Conservation (phyloP, 2,797 vertebrate genomes). For the Dermochelys coriacea region DNA sequence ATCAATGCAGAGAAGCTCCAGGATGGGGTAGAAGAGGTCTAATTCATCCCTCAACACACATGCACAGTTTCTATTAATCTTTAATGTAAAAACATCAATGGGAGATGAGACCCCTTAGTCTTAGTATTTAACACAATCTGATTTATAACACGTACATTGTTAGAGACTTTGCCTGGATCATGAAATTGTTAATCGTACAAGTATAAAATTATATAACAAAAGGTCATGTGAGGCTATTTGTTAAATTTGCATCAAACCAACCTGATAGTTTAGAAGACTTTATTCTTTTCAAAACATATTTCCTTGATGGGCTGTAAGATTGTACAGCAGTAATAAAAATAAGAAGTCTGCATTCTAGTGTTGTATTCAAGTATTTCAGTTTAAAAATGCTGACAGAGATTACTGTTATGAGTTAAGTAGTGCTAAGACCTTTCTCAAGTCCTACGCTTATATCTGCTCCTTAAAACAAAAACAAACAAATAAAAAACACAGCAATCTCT, state of each 20-base stretch:
- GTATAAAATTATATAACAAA: constrained; percentile 16
- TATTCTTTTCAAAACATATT: constrained; percentile 28
- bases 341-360: constrained; percentile 43
- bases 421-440: constrained; percentile 40
- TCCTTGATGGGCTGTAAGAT: neutral
- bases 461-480: constrained; percentile 28
- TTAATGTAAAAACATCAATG: neutral
- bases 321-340: neutral
- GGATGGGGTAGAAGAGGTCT: neutral
- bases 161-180: constrained; percentile 4
- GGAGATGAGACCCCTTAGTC: neutral
- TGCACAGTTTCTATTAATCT: neutral
- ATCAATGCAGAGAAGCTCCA: neutral
- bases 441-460: neutral
- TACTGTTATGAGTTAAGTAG: constrained; percentile 32
- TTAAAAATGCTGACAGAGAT: constrained; percentile 47
- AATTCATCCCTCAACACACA: constrained; percentile 1
- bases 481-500: constrained; percentile 26
- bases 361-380: constrained; percentile 36
- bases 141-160: neutral
- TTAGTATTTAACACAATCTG: neutral
- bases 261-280: neutral
- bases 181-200: constrained; percentile 13
- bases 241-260: constrained; percentile 5
- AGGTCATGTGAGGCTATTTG: rapidly evolving